A percentile compares a stretch with the other conserved stretches of the same genome.
Conservation (phyloP, 2,888 invertebrate species). For the Oligia strigilis region DNA sequence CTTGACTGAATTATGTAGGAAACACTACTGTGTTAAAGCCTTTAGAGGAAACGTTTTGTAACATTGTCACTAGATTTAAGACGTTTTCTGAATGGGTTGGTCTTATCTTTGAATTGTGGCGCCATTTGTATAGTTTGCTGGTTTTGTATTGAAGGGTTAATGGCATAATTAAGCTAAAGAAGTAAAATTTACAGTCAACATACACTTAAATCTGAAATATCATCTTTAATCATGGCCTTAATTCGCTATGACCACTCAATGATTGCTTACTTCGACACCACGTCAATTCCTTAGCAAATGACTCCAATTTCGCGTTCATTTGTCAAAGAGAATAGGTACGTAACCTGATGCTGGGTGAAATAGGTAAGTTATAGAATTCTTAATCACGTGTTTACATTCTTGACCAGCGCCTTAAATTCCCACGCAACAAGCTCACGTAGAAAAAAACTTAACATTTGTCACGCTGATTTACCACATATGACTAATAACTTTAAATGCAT, state of each 20-base stretch:
- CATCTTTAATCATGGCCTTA: neutral
- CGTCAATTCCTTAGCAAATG: too few relatives aligned
- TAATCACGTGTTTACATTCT: neutral
- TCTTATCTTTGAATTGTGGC: constrained; percentile 6
- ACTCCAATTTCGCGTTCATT: neutral
- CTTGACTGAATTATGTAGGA: constrained; percentile 51
- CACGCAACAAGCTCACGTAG: constrained; percentile 5
- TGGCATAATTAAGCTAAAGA: neutral
- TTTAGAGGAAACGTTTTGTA: constrained; percentile 40
- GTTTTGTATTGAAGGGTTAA: neutral
- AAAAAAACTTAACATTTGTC: constrained; percentile 41
- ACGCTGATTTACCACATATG: constrained; percentile 33
- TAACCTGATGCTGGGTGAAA: neutral
- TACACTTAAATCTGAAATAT: neutral
- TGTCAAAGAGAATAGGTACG: neutral
- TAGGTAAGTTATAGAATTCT: neutral
- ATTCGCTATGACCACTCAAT: too few relatives aligned
- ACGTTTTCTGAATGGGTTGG: constrained; percentile 31
- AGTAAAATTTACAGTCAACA: neutral
- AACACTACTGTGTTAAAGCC: constrained; percentile 11
- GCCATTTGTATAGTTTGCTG: neutral
- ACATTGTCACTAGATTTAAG: constrained; percentile 37
- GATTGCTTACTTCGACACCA: too few relatives aligned
- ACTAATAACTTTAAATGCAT: constrained; percentile 60
- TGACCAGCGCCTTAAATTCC: constrained; percentile 2